Percentiles rank a stretch among this genome's conserved stretches.
These are phyloP conservation scores for Centropristis striata DNA, from an alignment of 2,113 vertebrate species.

Conservation along the genomic window DNA sequence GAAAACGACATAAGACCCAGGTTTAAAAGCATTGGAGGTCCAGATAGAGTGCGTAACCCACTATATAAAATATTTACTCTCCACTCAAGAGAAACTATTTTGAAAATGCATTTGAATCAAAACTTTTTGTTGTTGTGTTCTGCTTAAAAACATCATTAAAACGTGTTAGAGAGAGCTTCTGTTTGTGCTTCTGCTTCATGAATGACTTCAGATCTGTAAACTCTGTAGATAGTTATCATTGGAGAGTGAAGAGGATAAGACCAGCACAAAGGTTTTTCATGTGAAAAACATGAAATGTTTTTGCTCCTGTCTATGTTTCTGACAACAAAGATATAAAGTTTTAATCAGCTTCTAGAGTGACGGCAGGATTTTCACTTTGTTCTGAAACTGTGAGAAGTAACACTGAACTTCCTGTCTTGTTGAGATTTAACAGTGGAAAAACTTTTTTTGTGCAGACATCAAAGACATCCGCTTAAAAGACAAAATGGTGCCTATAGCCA, in stretches of 20 bases:
- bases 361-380: conserved; percentile 8
- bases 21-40: too few species aligned
- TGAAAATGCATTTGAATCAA: background rate
- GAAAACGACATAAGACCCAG: too few species aligned
- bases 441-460: background rate
- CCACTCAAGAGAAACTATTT: background rate
- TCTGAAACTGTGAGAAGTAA: conserved; percentile 24
- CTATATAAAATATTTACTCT: background rate
- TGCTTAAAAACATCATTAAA: background rate
- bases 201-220: background rate
- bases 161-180: background rate
- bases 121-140: background rate
- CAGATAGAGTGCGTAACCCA: too few species aligned
- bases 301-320: conserved; percentile 22
- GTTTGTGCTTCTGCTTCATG: background rate
- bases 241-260: background rate
- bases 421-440: conserved; percentile 13
- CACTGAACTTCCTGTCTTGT: conserved; percentile 13
- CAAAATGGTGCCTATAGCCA: conserved; percentile 6
- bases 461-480: conserved; percentile 24
- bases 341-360: conserved; percentile 41
- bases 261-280: background rate
- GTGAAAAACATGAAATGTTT: conserved; percentile 14
- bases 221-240: background rate
- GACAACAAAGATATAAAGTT: conserved; percentile 24